A percentile compares a stretch with the other conserved stretches of the same genome.
Conservation (phyloP, 2,113 vertebrate species). For the Daphoenositta chrysoptera region DNA sequence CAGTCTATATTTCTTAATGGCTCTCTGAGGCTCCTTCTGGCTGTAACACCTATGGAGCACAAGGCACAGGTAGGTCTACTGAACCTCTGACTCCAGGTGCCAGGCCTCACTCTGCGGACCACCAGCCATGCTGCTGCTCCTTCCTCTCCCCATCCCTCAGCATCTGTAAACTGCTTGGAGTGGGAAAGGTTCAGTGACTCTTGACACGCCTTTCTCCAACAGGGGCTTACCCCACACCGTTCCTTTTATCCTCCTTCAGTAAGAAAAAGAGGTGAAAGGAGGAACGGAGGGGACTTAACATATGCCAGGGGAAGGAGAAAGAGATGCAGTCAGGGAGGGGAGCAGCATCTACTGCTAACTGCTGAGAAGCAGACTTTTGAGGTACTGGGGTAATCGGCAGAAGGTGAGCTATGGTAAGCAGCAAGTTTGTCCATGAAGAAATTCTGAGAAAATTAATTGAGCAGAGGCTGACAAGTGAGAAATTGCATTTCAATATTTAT, state of each 20-base stretch:
- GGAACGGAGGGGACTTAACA: background rate
- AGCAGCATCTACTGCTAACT: background rate
- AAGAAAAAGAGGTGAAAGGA: background rate
- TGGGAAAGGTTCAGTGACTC: background rate
- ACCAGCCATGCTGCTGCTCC: background rate
- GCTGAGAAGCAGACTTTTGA: background rate
- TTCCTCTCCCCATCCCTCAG: background rate
- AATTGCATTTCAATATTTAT: background rate
- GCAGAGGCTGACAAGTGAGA: background rate
- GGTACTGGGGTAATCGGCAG: background rate
- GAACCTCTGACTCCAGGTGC: background rate
- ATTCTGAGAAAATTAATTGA: background rate
- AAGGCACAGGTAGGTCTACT: background rate
- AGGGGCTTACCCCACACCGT: accelerated
- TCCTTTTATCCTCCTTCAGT: background rate
- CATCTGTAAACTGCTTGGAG: background rate
- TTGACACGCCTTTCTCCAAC: accelerated
- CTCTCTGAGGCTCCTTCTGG: background rate
- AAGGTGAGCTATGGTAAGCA: background rate
- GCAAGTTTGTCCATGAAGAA: background rate
- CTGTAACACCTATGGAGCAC: background rate
- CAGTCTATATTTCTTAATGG: background rate
- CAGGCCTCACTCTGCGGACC: background rate
- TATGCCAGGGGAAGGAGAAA: background rate
- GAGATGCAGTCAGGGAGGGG: background rate